phyloP scores from a whole-genome alignment of 2,113 vertebrate species.

The Turnix velox region DNA sequence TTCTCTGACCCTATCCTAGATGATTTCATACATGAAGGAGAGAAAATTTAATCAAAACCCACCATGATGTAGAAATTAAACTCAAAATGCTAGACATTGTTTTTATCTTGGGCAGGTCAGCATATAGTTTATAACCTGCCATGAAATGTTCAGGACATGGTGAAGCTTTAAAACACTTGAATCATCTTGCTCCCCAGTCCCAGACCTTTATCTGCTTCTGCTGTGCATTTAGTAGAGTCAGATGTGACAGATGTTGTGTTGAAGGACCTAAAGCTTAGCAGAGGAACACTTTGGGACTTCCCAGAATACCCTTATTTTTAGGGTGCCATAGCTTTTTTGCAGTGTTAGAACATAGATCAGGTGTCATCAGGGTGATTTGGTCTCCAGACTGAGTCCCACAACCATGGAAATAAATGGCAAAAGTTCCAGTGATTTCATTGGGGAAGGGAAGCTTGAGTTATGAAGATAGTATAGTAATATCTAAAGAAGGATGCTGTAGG shows the following conservation, averaged over 20 bases:
- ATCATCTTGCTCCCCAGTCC: background rate
- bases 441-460: background rate
- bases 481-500: background rate
- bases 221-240: background rate
- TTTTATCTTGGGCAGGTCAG: background rate
- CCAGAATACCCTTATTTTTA: background rate
- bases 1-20: background rate
- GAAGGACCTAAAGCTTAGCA: background rate
- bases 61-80: background rate
- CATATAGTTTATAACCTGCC: background rate
- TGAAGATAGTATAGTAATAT: background rate
- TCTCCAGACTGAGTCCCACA: background rate
- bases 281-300: background rate
- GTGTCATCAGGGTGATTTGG: background rate
- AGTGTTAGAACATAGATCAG: background rate
- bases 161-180: background rate
- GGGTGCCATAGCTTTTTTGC: background rate
- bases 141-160: background rate
- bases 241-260: background rate
- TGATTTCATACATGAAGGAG: background rate
- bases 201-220: background rate
- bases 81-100: accelerated
- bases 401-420: background rate
- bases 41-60: too few species aligned
- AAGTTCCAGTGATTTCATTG: background rate